Evolutionary conservation across 1,140 invertebrate species (phyloP).

Genomic region (Panagrolaimus sp.): DNA sequence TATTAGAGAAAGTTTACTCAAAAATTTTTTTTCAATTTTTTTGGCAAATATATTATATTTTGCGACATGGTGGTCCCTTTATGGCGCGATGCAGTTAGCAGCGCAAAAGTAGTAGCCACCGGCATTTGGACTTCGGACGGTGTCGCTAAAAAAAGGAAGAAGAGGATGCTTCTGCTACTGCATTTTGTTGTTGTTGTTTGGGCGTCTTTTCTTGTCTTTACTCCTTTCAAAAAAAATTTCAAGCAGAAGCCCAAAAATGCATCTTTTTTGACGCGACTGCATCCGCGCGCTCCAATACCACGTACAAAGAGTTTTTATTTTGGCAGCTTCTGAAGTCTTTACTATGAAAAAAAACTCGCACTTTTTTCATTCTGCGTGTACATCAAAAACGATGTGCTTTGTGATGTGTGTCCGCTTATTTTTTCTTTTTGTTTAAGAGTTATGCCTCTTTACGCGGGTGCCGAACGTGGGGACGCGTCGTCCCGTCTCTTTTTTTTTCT

Average conservation of each 20-base stretch:
- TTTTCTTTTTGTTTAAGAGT: conserved; percentile 12
- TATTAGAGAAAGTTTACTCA: too few species aligned
- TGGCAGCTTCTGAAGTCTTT: conserved; percentile 14
- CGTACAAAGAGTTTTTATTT: conserved; percentile 18
- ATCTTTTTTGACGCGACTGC: conserved; percentile 7
- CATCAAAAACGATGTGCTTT: not conserved
- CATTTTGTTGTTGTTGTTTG: not conserved
- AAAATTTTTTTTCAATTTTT: too few species aligned
- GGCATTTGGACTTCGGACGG: conserved; percentile 6
- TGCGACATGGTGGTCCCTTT: not conserved
- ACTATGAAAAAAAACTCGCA: not conserved
- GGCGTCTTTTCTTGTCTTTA: not conserved
- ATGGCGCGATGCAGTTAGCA: conserved; percentile 6
- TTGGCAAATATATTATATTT: conserved; percentile 1
- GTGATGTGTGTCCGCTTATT: conserved; percentile 15
- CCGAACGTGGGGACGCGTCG: conserved; percentile 17
- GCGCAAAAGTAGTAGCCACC: conserved; percentile 13
- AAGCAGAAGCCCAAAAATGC: not conserved
- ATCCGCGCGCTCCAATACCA: conserved; percentile 7
- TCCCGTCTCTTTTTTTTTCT: conserved; percentile 7
- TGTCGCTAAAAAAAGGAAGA: conserved; percentile 15
- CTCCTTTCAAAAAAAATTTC: too few species aligned
- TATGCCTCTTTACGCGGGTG: conserved; percentile 11
- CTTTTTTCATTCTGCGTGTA: too few species aligned
- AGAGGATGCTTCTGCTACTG: not conserved